Evolutionary conservation across 1,140 invertebrate genomes (phyloP), one percentile per base, ranked within the genome.

Genomic region (Bombus sibiricus): DNA sequence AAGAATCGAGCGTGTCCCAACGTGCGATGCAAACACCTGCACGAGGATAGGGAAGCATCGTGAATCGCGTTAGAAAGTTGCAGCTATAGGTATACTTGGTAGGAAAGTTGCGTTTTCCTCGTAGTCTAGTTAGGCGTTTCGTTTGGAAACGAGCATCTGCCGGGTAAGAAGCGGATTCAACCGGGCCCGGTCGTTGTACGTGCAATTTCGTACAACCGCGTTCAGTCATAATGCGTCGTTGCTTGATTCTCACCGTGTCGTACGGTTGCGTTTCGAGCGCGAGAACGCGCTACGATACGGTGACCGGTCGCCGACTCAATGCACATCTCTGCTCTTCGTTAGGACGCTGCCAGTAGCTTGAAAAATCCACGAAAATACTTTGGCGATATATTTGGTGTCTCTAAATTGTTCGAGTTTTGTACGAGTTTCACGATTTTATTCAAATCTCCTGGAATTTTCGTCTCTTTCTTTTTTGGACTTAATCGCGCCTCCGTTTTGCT

Each of bases 51-150:
- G 81, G 64, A 81, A 57, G 34, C 57, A 78, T 76, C 32, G 72
- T 66, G 83, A 80, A 86, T 86, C 73, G 72, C 64, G 25, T 32
- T 78, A 86, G 86, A 86, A 87, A 87, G 86, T 87, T 86, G 34
- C 71, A n/a, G 39, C 28, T 25, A 62, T 53, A 53, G 47, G 18
- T 53, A 53, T 53, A 53, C 47, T 22, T 22, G 47, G 47, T 22
- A 62, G 53, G 74, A 37, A 69, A 80, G 78, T 69, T 15, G 78
- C 13, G n/a, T 80, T 69, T 80, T 37, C 78, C 66, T 47, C 5
- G n/a, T 47, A 4, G 41, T 77, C 76, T 64, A 78, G 76, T 66
- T 78, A 78, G 59, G 9, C n/a, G 59, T 41, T 64, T 62, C 57
- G 15, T 41, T 32, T 9, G 39, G 8, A 32, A 32, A 32, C 6